Evolutionary conservation across 2,888 invertebrate species (phyloP).

Genomic region (Seira sanloemensis): DNA sequence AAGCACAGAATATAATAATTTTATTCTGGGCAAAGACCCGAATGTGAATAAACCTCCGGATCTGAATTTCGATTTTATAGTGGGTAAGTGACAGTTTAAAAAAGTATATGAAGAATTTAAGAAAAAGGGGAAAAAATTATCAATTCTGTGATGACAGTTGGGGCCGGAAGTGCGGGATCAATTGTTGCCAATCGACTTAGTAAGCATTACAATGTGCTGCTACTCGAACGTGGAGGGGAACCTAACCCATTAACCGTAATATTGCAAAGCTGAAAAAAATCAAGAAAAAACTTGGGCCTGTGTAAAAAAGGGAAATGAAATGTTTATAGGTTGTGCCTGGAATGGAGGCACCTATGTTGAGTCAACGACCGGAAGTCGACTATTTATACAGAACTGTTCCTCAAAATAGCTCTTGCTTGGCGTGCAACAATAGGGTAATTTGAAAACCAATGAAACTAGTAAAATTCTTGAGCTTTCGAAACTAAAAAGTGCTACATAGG

Average conservation of each 20-base stretch:
- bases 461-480: no score
- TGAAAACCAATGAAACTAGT: no score
- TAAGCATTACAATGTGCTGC: conserved; percentile 78
- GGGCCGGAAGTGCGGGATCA: neutral
- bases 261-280: neutral
- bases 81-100: conserved; percentile 50
- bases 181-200: conserved; percentile 76
- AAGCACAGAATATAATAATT: conserved; percentile 48
- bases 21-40: neutral
- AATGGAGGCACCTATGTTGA: conserved; percentile 62
- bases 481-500: no score
- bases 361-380: conserved; percentile 70
- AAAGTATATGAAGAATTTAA: neutral
- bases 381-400: conserved; percentile 72
- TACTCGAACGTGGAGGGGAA: conserved; percentile 82
- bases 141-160: no score
- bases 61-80: conserved; percentile 59
- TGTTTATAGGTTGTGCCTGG: conserved; percentile 27
- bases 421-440: conserved; percentile 69
- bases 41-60: conserved; percentile 35
- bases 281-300: neutral
- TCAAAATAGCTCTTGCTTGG: conserved; percentile 68
- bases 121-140: no score
- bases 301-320: neutral
- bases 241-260: conserved; percentile 75